Evolutionary conservation across 2,797 vertebrate genomes (phyloP).

Genomic region (Paramormyrops hopkinsi): DNA sequence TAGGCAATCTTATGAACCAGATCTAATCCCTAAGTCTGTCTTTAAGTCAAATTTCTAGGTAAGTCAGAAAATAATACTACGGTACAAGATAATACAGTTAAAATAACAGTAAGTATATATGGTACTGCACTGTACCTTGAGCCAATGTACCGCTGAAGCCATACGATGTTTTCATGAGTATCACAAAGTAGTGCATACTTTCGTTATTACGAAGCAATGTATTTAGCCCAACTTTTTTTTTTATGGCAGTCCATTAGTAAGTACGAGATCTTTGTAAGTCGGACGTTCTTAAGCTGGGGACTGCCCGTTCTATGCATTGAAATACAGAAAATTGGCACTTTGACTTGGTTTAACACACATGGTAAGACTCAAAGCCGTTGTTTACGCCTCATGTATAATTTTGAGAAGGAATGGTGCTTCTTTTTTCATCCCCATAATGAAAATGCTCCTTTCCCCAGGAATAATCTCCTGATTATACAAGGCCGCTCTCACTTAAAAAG

Average conservation of each 20-base stretch:
- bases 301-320: not conserved
- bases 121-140: not conserved
- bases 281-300: not conserved
- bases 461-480: not conserved
- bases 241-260: not conserved
- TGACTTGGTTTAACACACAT: not conserved
- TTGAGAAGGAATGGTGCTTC: not conserved
- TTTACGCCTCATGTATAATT: not conserved
- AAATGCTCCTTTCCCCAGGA: not conserved
- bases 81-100: not conserved
- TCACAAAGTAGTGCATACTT: not conserved
- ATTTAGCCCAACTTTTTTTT: not conserved
- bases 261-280: not conserved
- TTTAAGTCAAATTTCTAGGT: not conserved
- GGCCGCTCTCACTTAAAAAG: not conserved
- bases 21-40: not conserved
- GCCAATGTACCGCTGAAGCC: not conserved
- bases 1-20: not conserved
- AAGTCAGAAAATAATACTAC: not conserved
- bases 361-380: not conserved
- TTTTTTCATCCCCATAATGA: not conserved
- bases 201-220: not conserved
- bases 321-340: not conserved
- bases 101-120: not conserved
- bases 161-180: not conserved